A percentile compares a stretch with the other conserved stretches of the same genome.
These are phyloP conservation scores for Anthopleura sola DNA, from an alignment of 64 coral and sea anemone species.

Conservation along the genomic window DNA sequence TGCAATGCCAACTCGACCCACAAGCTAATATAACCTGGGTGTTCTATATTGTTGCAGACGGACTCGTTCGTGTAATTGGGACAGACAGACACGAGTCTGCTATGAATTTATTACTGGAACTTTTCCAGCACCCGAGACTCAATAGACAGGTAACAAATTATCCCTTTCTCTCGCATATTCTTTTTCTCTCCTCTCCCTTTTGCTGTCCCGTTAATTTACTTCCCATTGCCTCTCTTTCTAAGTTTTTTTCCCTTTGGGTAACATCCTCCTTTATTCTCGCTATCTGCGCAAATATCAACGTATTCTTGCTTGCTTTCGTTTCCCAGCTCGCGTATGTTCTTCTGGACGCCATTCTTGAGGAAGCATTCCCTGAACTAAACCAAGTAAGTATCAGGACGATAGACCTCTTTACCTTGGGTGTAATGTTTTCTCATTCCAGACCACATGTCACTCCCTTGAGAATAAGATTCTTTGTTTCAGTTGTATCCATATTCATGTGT, in stretches of 20 bases:
- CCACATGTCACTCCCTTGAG: too few relatives aligned
- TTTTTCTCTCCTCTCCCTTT: too few relatives aligned
- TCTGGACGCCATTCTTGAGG: conserved; percentile 40
- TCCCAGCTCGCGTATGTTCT: conserved; percentile 38
- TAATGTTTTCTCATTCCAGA: too few relatives aligned
- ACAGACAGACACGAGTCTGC: conserved; percentile 23
- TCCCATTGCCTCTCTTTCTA: too few relatives aligned
- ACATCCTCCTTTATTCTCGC: not conserved
- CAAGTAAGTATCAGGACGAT: not conserved
- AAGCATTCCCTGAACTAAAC: conserved; percentile 58
- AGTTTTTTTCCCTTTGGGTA: too few relatives aligned
- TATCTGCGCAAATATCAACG: not conserved
- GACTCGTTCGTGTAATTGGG: conserved; percentile 33
- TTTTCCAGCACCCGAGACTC: conserved; percentile 50
- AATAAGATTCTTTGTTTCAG: too few relatives aligned
- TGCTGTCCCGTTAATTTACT: too few relatives aligned
- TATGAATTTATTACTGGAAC: conserved; percentile 45
- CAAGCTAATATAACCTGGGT: too few relatives aligned
- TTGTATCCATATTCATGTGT: too few relatives aligned
- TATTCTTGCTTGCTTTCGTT: not conserved
- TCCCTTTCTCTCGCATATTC: not conserved
- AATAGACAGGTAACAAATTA: conserved; percentile 47
- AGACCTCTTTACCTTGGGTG: too few relatives aligned
- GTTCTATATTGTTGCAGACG: not conserved
- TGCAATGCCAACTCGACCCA: too few relatives aligned